Conservation (phyloP, 2,113 vertebrate species). For the Oplegnathus fasciatus region DNA sequence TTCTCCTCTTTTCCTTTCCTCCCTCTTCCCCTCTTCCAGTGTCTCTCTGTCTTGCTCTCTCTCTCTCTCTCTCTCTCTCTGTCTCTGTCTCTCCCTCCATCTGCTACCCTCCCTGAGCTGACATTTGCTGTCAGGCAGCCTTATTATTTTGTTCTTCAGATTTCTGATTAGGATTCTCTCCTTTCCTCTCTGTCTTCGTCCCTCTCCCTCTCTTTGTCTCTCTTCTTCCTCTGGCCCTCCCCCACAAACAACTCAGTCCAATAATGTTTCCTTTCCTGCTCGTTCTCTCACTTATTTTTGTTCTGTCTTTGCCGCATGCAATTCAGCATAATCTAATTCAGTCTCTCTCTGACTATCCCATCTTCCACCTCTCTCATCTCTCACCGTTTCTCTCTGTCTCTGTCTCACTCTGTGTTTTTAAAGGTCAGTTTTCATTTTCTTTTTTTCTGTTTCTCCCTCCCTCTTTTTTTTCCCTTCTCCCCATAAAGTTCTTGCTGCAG, state of each 20-base stretch:
- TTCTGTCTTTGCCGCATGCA: constrained; percentile 57
- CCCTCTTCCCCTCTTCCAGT: neutral
- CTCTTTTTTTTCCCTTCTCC: neutral
- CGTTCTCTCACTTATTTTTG: constrained; percentile 50
- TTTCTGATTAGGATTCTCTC: constrained; percentile 80
- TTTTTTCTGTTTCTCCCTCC: constrained; percentile 3
- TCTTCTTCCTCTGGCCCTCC: constrained; percentile 40
- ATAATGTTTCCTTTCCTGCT: constrained; percentile 45
- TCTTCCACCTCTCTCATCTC: constrained; percentile 65
- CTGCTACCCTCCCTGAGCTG: constrained; percentile 71
- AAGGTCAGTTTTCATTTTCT: constrained; percentile 71
- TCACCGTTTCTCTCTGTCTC: constrained; percentile 46
- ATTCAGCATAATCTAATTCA: constrained; percentile 71
- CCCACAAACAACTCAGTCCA: constrained; percentile 46
- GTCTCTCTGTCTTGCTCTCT: neutral
- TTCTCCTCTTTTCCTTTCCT: constrained; percentile 21
- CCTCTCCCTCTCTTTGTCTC: constrained; percentile 33
- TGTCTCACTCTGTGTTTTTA: constrained; percentile 68
- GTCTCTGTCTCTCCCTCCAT: constrained; percentile 44
- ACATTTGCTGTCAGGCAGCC: constrained; percentile 83
- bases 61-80: constrained; percentile 29
- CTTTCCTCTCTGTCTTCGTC: constrained; percentile 38
- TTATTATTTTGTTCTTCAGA: constrained; percentile 84
- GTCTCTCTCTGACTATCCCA: constrained; percentile 52
- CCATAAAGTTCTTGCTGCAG: constrained; percentile 71